These are phyloP conservation scores for Shargacucullia verbasci DNA, from an alignment of 2,888 invertebrate genomes.

Conservation along the genomic window DNA sequence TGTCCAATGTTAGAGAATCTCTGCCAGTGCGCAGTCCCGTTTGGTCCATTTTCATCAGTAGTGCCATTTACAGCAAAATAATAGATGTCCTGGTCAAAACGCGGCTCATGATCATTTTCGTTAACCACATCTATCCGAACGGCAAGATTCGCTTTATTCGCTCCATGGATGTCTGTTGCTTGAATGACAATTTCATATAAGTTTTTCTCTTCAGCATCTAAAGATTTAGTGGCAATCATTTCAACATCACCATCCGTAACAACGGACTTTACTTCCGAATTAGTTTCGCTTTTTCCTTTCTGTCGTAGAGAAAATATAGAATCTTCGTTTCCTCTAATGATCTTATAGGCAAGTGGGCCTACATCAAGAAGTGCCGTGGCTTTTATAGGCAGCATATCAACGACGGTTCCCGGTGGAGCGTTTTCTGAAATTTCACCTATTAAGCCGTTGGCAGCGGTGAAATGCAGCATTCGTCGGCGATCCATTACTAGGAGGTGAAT, in stretches of 20 bases:
- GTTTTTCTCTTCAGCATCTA: slow-evolving; percentile 94
- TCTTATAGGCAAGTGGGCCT: slow-evolving; percentile 93
- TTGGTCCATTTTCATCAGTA: slow-evolving; percentile 87
- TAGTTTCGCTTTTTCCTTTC: slow-evolving; percentile 80
- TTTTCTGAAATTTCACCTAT: slow-evolving; percentile 94
- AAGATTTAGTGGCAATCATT: slow-evolving; percentile 92
- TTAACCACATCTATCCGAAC: slow-evolving; percentile 94
- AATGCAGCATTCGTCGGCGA: slow-evolving; percentile 94
- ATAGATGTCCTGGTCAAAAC: slow-evolving; percentile 94
- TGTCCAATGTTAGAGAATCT: slow-evolving; percentile 95
- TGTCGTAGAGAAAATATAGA: slow-evolving; percentile 93
- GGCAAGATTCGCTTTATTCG: slow-evolving; percentile 94
- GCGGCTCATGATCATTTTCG: slow-evolving; percentile 97
- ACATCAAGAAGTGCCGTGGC: slow-evolving; percentile 91
- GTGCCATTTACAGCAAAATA: slow-evolving; percentile 93
- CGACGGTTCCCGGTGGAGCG: slow-evolving; percentile 91
- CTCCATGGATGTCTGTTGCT: slow-evolving; percentile 93
- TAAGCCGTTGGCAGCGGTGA: slow-evolving; percentile 90
- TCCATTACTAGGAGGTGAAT: slow-evolving; percentile 95
- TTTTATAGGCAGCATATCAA: slow-evolving; percentile 92
- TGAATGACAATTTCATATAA: slow-evolving; percentile 93
- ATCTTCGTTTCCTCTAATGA: slow-evolving; percentile 93
- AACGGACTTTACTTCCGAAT: slow-evolving; percentile 85
- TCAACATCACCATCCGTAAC: slow-evolving; percentile 91
- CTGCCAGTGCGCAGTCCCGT: slow-evolving; percentile 91